Evolutionary conservation across 2,888 invertebrate genomes (phyloP), one percentile per base, ranked within the genome.

Genomic region (Euzetes globulus): DNA sequence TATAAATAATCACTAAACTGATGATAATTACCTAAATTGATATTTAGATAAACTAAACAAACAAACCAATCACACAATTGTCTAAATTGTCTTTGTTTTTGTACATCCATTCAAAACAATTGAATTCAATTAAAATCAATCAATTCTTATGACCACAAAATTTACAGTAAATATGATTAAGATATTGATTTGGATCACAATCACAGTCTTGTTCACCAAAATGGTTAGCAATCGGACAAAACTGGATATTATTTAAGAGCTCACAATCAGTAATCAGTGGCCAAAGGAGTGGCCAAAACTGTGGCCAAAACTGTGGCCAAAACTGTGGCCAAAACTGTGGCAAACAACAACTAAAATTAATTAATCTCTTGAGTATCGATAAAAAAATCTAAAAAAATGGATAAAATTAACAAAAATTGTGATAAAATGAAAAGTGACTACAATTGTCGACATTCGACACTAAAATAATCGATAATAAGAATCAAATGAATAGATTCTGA

Each of bases 1-100:
- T 60, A 60, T 60, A 27, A 60, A 60, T 60, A 4, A 60, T 60
- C 60, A 60, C 33, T 33, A 60, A 60, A 29, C 15, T 6, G 17
- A 15, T 11, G 15, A 60, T 58, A 22, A 29, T 60, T 4, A 27
- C 22, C 29, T 27, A 22, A 47, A 47, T 47, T 47, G 17, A 47
- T 17, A 52, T 17, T n/a, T 52, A 52, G 6, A 22, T 60, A 27
- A 11, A 11, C 13, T 22, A 27, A 60, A 60, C 27, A 50, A 50
- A 50, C 50, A 60, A 60, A 60, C 60, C 11, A 60, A 60, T 60
- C 60, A 60, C 60, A 60, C 60, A 17, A 27, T 60, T 60, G 4
- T 60, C 33, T 60, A 60, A 60, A 29, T 33, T 29, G 22, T 22
- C n/a, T 47, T 17, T n/a, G 17, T n/a, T 52, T 52, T 52, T n/a